Evolutionary conservation across 2,888 invertebrate genomes (phyloP).

Genomic region (Cybosia mesomella): DNA sequence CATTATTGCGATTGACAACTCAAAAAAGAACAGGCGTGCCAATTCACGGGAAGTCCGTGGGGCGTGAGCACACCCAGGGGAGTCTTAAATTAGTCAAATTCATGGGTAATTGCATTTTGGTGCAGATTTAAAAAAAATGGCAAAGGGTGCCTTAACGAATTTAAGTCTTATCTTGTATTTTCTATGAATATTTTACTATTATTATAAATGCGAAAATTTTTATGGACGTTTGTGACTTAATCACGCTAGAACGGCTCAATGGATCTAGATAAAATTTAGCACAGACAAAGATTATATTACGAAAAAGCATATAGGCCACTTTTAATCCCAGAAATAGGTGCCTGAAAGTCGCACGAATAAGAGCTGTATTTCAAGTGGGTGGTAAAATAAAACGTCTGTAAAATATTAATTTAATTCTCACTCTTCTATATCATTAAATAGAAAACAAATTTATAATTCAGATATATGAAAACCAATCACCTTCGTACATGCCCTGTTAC

Average conservation of each 20-base stretch:
- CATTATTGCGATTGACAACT: conserved; percentile 6
- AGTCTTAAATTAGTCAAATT: conserved; percentile 19
- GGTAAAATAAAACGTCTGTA: too few species aligned
- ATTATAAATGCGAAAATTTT: too few species aligned
- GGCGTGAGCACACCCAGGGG: conserved; percentile 20
- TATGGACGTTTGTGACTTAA: not conserved
- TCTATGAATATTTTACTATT: not conserved
- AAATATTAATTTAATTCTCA: not conserved
- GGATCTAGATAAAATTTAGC: too few species aligned
- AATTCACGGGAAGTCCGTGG: not conserved
- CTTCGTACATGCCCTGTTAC: not conserved
- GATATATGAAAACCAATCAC: not conserved
- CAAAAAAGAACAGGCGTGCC: not conserved
- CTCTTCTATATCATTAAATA: too few species aligned
- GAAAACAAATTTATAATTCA: too few species aligned
- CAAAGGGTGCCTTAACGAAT: conserved; percentile 16
- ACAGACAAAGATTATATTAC: not conserved
- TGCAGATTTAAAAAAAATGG: conserved; percentile 27
- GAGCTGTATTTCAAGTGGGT: too few species aligned
- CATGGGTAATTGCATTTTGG: conserved; percentile 18
- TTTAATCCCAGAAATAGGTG: too few species aligned
- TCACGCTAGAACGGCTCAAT: not conserved
- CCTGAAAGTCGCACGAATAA: too few species aligned
- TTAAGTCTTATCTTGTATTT: not conserved
- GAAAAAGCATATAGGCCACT: not conserved